Base-by-base conservation (phyloP, 2,797 vertebrate genomes). In the Anabacerthia variegaticeps region DNA sequence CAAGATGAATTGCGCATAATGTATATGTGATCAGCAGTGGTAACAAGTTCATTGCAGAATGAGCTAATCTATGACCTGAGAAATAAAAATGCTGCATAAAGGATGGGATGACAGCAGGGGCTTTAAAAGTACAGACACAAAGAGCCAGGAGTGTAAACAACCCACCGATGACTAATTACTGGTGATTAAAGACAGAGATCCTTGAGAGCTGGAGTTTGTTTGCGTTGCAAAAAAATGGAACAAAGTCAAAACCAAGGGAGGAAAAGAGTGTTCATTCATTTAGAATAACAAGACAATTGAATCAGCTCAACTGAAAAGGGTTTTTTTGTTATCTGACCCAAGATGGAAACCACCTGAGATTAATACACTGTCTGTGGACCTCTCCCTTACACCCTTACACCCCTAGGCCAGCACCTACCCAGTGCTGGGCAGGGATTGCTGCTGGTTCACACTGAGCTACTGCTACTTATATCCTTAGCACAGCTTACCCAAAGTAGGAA, bases 291-390 rank as follows among this genome's bases (percentile, higher is more conserved):
- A 20, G 11, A 49, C 2, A 77, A 66, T 3, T 69, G 26, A 65
- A 73, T 36, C 13, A 62, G 15, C 26, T 62, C 9, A 37, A 4
- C 5, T n/a, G 21, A 73, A 91, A 63, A 32, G 6, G 3, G 2
- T 5, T 1, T 48, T 34, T 5, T 75, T 23, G 3, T 46, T 68
- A 24, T 28, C 24, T 36, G 26, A 55, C 9, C 26, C 0, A 0
- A 61, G 23, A 37, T 22, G 30, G 20, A 41, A 81, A 71, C 9
- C 21, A 41, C 7, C 4, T 46, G 21, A 46, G 6, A 59, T 51
- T 24, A 34, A 7, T 15, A 12, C 30, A 72, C 16, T 14, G 43
- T 6, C 24, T 52, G 20, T 39, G 13, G 30, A 20, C 2, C 12
- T 72, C 11, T 16, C 15, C 5, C 9, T 67, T 32, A 37, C 5